Evolutionary conservation across 1,140 invertebrate species (phyloP), one percentile per base, ranked within the genome.

Genomic region (Caenorhabditis tropicalis): DNA sequence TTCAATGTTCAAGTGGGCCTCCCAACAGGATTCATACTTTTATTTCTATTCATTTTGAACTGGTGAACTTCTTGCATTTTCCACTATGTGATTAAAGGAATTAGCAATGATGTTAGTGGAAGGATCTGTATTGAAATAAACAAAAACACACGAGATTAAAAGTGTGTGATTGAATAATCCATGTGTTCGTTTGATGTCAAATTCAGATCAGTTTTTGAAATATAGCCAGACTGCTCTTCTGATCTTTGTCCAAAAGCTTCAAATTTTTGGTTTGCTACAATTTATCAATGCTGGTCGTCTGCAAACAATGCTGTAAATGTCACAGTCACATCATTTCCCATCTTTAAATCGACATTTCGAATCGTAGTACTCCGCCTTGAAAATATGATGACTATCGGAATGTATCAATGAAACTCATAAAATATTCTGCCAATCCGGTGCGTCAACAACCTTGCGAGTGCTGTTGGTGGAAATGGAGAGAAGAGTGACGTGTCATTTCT

Each of bases 381-480:
- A 46, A n/a, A n/a, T n/a, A 74, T 10, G 36, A 65, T 65, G 58
- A 65, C 58, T 65, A 65, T 58, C 53, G 24, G 10, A 31, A 31
- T 58, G 53, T 31, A 58, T 65, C 58, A n/a, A 65, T 4, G 65
- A 43, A 74, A 74, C 65, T 31, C 65, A 74, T 74, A 74, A 74
- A 74, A 74, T 46, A 21, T 74, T 74, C 5, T n/a, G 24, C 36
- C 65, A 43, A 74, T n/a, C 65, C 36, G 36, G 21, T 33, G 21
- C 36, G 36, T 43, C 27, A 74, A 74, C 65, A 74, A 10, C 24
- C 27, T 27, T 58, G 12, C 5, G 12, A 27, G 10, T 27, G 53
- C 53, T 29, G 29, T n/a, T n/a, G 19, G 15, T 51, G 49, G 49
- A 16, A 51, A 16, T 27, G n/a, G 12, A 19, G 5, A 19, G 58